A percentile compares a stretch with the other conserved stretches of the same genome.
Conservation (phyloP, 92 coral and sea anemone genomes). For the Heteractis magnifica region DNA sequence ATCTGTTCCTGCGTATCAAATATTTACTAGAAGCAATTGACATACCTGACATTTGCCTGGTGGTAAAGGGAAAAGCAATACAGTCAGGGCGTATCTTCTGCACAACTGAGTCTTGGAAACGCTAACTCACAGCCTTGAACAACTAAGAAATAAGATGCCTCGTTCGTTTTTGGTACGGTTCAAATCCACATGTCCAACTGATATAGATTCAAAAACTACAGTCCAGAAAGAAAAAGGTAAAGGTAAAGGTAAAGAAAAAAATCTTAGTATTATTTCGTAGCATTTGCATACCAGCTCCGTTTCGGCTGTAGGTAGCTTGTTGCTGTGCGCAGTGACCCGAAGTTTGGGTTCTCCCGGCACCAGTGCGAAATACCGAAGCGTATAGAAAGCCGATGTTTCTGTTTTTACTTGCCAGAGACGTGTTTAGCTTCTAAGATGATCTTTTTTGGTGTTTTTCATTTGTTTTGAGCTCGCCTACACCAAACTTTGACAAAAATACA, state of each 20-base stretch:
- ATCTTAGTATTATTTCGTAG: too few relatives aligned
- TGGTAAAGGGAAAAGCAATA: not conserved
- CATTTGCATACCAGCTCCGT: not conserved
- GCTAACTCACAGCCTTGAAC: not conserved
- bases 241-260: too few relatives aligned
- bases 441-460: slow-evolving; percentile 6
- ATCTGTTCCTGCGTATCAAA: slow-evolving; percentile 20
- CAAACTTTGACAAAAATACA: slow-evolving; percentile 19
- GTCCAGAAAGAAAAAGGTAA: slow-evolving; percentile 10
- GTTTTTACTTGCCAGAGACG: not conserved
- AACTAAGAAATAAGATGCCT: slow-evolving; percentile 11
- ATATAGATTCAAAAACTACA: not conserved
- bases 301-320: not conserved
- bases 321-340: slow-evolving; percentile 29
- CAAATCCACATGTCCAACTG: slow-evolving; percentile 2
- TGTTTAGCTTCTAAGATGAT: slow-evolving; percentile 2
- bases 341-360: not conserved
- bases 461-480: slow-evolving; percentile 22
- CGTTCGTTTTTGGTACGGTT: slow-evolving; percentile 31
- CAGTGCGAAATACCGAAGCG: not conserved
- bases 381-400: not conserved
- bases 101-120: not conserved
- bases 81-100: slow-evolving; percentile 6
- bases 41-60: slow-evolving; percentile 2
- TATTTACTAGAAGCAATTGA: slow-evolving; percentile 24